phyloP scores from a whole-genome alignment of 2,797 vertebrate species.

The Semaprochilodus insignis region DNA sequence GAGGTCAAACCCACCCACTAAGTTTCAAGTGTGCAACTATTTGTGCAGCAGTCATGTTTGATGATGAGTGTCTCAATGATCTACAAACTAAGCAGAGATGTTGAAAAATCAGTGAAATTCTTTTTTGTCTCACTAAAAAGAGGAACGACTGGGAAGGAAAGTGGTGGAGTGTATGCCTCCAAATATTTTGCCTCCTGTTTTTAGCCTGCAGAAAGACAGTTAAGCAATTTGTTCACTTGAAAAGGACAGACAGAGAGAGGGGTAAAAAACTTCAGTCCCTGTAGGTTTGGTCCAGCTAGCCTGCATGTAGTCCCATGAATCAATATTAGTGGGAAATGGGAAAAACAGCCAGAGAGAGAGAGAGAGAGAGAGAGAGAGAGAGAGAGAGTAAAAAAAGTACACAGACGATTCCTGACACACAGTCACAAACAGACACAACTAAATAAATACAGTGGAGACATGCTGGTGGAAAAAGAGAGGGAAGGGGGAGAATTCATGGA shows the following conservation, averaged over 20 bases:
- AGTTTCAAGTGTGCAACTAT: too few relatives aligned
- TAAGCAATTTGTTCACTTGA: background rate
- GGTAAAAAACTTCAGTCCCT: constrained; percentile 7
- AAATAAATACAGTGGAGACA: constrained; percentile 56
- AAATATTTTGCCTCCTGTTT: background rate
- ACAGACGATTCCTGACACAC: constrained; percentile 45
- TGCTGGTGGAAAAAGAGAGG: constrained; percentile 20
- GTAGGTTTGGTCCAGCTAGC: constrained; percentile 27
- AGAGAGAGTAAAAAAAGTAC: constrained; percentile 29
- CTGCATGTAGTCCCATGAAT: constrained; percentile 33
- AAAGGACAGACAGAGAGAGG: background rate
- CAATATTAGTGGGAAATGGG: constrained; percentile 43
- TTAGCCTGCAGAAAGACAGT: background rate
- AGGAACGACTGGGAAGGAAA: background rate
- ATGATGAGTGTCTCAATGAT: too few relatives aligned
- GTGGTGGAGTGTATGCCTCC: background rate
- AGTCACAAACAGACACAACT: constrained; percentile 50
- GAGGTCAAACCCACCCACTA: too few relatives aligned
- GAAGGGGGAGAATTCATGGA: constrained; percentile 37
- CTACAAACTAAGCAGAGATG: too few relatives aligned
- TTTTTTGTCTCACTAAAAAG: background rate
- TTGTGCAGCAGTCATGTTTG: too few relatives aligned
- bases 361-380: constrained; percentile 39
- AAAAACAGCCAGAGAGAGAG: constrained; percentile 45
- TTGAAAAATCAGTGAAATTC: too few relatives aligned